Evolutionary conservation across 2,797 vertebrate species (phyloP), one percentile per base, ranked within the genome.

Genomic region (Salmo trutta): DNA sequence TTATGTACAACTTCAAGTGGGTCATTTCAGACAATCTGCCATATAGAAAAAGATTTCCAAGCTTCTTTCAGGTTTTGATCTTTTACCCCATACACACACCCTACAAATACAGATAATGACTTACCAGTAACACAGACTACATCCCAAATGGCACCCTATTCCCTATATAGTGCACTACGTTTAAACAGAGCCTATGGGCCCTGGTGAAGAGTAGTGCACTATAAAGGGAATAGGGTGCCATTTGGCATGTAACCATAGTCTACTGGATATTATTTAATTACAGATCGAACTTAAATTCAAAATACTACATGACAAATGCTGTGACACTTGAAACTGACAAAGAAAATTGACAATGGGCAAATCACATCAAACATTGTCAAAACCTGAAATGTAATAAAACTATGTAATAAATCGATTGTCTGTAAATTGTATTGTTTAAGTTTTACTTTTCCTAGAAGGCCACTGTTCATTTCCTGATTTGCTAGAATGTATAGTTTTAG

Each of bases 371-470:
- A 52, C 12, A 16, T 27, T 53, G 41, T 41, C 68, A 1, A 70
- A 24, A 68, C 15, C 33, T 33, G 41, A 41, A 41, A 10, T 24
- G 59, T 64, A 8, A 24, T 64, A 64, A 7, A 64, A 10, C 59
- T 62, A 47, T 47, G 59, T 62, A 7, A 62, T n/a, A 21, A 24
- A 62, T 64, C 0, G n/a, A 64, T 24, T 24, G 21, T 64, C 59
- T 64, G 21, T 64, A 64, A 71, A 51, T 53, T 6, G 24, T 16
- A 52, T 51, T 51, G 21, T 27, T 27, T 24, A 71, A 71, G 70
- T 24, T 73, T n/a, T 33, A 47, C n/a, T 70, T 73, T 47, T 53
- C 62, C 70, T 75, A 47, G 29, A 85, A 86, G 83, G 83, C 76
- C 82, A 84, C 81, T 3, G 5, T 69, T 68, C 47, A 67, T 76